Evolutionary conservation across 2,113 vertebrate genomes (phyloP), one percentile per base, ranked within the genome.

Genomic region (Eubucco bourcierii): DNA sequence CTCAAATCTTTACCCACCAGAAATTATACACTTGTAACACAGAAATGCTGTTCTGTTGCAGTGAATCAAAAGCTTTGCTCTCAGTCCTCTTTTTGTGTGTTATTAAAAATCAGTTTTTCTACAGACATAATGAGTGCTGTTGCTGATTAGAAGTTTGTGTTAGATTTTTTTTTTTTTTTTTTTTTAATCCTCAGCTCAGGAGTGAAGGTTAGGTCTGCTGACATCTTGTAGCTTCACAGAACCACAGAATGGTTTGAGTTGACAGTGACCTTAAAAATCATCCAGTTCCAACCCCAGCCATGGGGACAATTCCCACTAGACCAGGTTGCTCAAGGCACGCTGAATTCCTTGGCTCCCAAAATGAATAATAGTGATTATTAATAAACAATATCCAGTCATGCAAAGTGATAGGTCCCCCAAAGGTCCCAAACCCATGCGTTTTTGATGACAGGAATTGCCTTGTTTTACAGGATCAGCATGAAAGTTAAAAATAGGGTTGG

Each of bases 311-410:
- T 25, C 50, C 50, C 50, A 25, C 50, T 52, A 52, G 50, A 52
- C 50, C 50, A 52, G 23, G 50, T 52, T 52, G 50, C 23, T 52
- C 50, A 52, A 52, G 50, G 84, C 14, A 1, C 97, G 93, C 7
- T 95, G 96, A 88, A 94, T 95, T 64, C 97, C 97, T 93, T 96
- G 94, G 85, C 97, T 98, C 93, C 97, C 98, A 64, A 56, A 96
- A 94, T 83, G 39, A 81, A 24, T 85, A 85, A 82, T 1, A 65
- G 31, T 55, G 27, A 75, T 90, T 58, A 72, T 78, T 80, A 80
- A 15, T 71, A 83, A 33, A 14, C 71, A 2, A 28, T 77, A 73
- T 27, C 88, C 53, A 64, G 25, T 58, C 80, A 85, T 64, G 37
- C 41, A 78, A 67, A 78, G 25, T 20, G 12, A 65, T 25, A 84